phyloP scores from a whole-genome alignment of 2,888 invertebrate genomes.

The Fragum sueziense region DNA sequence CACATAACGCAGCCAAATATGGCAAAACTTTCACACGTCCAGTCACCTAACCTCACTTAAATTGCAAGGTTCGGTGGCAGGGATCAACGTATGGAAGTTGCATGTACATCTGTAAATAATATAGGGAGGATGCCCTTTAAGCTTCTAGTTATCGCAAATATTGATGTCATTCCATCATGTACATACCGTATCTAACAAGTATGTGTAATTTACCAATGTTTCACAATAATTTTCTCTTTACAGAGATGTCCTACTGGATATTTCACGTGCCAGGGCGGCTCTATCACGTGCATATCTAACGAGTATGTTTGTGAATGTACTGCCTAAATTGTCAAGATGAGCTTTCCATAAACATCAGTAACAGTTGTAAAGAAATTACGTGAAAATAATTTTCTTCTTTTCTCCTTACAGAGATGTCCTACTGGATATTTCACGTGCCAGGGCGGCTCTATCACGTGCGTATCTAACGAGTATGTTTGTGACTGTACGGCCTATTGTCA shows the following conservation, averaged over 20 bases:
- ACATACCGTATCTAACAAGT: no score
- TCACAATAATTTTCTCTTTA: neutral
- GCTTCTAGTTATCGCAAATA: no score
- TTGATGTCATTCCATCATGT: no score
- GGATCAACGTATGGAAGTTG: no score
- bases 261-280: slow-evolving; percentile 57
- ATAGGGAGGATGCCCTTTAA: no score
- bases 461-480: slow-evolving; percentile 44
- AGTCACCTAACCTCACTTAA: no score
- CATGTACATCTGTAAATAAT: no score
- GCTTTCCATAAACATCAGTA: no score
- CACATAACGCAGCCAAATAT: no score
- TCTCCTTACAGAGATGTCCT: slow-evolving; percentile 52
- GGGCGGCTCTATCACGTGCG: slow-evolving; percentile 52
- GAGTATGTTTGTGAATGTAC: slow-evolving; percentile 55
- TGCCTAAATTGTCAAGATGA: slow-evolving; percentile 57
- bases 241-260: slow-evolving; percentile 59
- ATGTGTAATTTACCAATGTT: no score
- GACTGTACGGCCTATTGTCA: slow-evolving; percentile 57
- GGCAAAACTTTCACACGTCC: no score
- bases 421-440: slow-evolving; percentile 59
- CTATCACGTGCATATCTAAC: slow-evolving; percentile 49
- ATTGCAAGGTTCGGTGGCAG: no score
- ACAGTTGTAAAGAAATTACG: neutral
- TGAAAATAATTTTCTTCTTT: neutral